phyloP scores from a whole-genome alignment of 2,113 vertebrate genomes.

The Halichoeres trimaculatus region DNA sequence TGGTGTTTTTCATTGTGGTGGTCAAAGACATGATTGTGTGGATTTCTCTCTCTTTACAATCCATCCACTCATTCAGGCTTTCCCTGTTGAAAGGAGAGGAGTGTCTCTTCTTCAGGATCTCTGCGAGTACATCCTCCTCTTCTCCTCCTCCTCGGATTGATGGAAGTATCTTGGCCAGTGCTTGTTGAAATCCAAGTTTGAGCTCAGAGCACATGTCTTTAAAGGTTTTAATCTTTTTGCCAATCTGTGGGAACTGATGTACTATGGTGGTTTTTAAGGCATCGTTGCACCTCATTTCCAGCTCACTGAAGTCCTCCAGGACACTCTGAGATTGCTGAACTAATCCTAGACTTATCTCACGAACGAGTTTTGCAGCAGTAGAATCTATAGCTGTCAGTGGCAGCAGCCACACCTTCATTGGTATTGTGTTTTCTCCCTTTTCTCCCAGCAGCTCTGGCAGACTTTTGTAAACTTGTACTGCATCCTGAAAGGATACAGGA shows the following conservation, averaged over 20 bases:
- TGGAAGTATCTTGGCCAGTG: constrained; percentile 38
- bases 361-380: constrained; percentile 55
- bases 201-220: constrained; percentile 32
- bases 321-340: constrained; percentile 30
- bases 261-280: constrained; percentile 1
- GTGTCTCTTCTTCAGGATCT: constrained; percentile 29
- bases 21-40: constrained; percentile 10
- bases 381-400: constrained; percentile 65
- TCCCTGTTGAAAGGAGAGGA: constrained; percentile 35
- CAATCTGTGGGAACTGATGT: constrained; percentile 57
- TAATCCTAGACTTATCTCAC: constrained; percentile 56
- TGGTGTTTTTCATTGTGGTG: constrained; percentile 36
- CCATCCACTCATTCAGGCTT: constrained; percentile 50
- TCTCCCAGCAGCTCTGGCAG: constrained; percentile 59
- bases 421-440: constrained; percentile 60
- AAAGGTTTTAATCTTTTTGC: constrained; percentile 47
- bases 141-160: constrained; percentile 56
- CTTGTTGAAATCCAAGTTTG: constrained; percentile 31
- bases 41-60: constrained; percentile 53
- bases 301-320: constrained; percentile 47
- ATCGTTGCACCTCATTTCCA: constrained; percentile 69
- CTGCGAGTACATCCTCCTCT: constrained; percentile 50
- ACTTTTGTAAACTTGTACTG: constrained; percentile 62
- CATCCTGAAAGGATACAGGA: constrained; percentile 62
- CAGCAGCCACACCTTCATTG: constrained; percentile 75